Evolutionary conservation across 2,113 vertebrate genomes (phyloP).

Genomic region (Lethenteron reissneri): DNA sequence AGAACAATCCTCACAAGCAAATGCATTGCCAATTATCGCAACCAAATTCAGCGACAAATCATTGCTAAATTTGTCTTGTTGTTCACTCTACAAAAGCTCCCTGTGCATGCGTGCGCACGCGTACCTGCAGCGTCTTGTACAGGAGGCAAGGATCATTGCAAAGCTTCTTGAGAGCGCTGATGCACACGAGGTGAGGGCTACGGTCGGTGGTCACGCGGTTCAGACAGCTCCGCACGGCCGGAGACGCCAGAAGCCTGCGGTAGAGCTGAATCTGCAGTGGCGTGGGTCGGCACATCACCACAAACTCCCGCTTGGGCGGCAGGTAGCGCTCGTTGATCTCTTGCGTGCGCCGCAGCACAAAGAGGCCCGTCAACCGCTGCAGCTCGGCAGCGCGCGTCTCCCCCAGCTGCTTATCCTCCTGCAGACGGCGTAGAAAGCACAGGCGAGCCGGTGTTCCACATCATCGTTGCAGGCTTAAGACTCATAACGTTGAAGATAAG

Average conservation of each 20-base stretch:
- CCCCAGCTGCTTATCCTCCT: conserved; percentile 66
- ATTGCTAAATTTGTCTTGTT: too few relatives aligned
- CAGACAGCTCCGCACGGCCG: conserved; percentile 42
- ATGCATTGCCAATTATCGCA: too few relatives aligned
- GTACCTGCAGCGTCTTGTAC: conserved; percentile 39
- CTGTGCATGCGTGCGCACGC: neutral
- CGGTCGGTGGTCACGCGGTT: conserved; percentile 31
- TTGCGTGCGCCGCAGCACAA: conserved; percentile 72
- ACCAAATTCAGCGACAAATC: too few relatives aligned
- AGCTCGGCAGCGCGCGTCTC: conserved; percentile 66
- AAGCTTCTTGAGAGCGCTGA: conserved; percentile 78
- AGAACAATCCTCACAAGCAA: too few relatives aligned
- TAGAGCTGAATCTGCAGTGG: conserved; percentile 49
- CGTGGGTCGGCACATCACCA: conserved; percentile 51
- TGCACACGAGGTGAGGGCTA: conserved; percentile 58
- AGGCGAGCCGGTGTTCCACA: neutral
- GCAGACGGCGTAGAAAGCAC: conserved; percentile 12
- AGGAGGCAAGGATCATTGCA: conserved; percentile 76
- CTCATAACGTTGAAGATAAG: conserved; percentile 5
- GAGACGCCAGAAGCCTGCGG: conserved; percentile 39
- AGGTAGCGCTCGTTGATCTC: conserved; percentile 76
- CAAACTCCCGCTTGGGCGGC: conserved; percentile 63
- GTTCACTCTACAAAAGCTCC: too few relatives aligned
- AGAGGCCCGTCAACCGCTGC: conserved; percentile 52
- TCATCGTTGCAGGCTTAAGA: too few relatives aligned